Base-by-base conservation (phyloP, 2,113 vertebrate species). In the Caloenas nicobarica region DNA sequence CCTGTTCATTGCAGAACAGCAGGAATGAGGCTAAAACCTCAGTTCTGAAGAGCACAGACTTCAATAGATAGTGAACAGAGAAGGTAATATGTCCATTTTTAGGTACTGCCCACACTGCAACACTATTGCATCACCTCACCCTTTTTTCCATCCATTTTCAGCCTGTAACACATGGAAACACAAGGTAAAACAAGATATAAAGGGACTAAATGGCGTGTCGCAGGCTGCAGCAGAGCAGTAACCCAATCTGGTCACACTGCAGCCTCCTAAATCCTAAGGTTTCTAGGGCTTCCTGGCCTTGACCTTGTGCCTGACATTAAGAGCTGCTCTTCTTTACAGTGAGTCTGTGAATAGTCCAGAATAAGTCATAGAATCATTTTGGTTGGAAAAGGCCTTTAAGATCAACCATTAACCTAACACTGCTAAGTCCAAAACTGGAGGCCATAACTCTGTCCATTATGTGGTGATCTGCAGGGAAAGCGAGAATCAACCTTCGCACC, bases 291-390 rank as follows among this genome's bases (percentile, higher is more conserved):
- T 64, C 34, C 46, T 71, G 84, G 48, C 22, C 70, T 70, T 66
- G 29, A 40, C 29, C 12, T 18, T 54, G 57, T 2, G 0, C 38
- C 29, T 3, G 0, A 24, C 1, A 2, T 5, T 5, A 46, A 48
- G 13, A 62, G 50, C 38, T 58, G 23, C 28, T 76, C 33, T 80
- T 61, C 62, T 33, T 56, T 62, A 11, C 9, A 15, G n/a, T 0
- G 1, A 60, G 9, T 11, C 82, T 60, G 44, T 21, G 56, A 79
- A 56, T 3, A 42, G 51, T 28, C 14, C 44, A 61, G 34, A 82
- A 3, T 1, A 15, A 61, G 25, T 15, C 10, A 46, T 46, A 46
- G 44, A 46, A 46, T 46, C 44, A 46, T 19, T 46, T 46, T 46
- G 44, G 44, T 40, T 40, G 40, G 40, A 40, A 40, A 40, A 40